Conservation (phyloP, 2,113 vertebrate species). For the Naja naja region DNA sequence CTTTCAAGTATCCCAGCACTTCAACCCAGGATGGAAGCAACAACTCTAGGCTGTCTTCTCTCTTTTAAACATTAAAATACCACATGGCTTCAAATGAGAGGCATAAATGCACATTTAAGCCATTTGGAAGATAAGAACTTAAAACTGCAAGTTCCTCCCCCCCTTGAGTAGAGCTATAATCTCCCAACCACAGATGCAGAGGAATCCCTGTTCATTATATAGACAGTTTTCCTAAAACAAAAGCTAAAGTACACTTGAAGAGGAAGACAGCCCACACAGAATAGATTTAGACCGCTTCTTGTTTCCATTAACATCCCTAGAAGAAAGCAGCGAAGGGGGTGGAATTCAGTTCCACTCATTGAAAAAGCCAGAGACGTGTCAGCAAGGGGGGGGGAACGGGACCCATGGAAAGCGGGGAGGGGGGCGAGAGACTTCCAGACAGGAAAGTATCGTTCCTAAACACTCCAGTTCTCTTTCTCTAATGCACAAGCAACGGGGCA, state of each 20-base stretch:
- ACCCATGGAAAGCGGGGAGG: too few relatives aligned
- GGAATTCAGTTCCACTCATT: background rate
- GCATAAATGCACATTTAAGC: slow-evolving; percentile 14
- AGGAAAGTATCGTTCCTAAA: background rate
- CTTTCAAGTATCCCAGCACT: background rate
- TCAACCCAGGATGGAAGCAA: slow-evolving; percentile 22
- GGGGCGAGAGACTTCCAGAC: background rate
- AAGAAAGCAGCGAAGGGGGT: background rate
- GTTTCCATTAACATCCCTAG: background rate
- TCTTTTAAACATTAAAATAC: slow-evolving; percentile 35
- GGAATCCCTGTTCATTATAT: background rate
- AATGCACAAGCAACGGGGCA: background rate
- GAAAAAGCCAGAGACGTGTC: background rate
- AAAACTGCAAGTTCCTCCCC: background rate
- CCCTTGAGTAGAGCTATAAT: too few relatives aligned
- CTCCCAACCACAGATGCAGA: background rate
- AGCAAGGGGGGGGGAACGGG: too few relatives aligned
- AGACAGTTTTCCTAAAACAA: background rate
- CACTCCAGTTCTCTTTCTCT: background rate
- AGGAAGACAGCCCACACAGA: background rate
- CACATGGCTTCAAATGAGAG: slow-evolving; percentile 35
- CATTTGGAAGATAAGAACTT: slow-evolving; percentile 18
- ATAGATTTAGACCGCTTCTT: background rate
- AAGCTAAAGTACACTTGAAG: background rate
- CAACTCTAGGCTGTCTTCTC: slow-evolving; percentile 8